Conservation (phyloP, 2,797 vertebrate species). For the Nyctibius grandis region DNA sequence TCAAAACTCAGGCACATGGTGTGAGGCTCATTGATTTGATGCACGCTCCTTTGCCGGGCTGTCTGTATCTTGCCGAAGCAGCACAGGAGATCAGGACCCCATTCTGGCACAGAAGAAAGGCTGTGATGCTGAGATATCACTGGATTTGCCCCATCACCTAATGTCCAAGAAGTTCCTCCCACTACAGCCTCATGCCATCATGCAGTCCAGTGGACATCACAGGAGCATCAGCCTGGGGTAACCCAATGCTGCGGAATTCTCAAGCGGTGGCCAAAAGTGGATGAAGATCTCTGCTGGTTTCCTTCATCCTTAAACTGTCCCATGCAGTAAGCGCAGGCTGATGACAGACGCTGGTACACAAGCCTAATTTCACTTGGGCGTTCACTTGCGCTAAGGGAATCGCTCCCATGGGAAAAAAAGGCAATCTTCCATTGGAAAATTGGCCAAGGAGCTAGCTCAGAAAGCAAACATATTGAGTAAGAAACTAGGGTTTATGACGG, state of each 20-base stretch:
- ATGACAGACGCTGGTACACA: not conserved
- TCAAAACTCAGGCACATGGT: not conserved
- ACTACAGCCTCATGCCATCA: not conserved
- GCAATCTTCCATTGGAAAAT: slow-evolving; percentile 8
- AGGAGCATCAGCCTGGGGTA: not conserved
- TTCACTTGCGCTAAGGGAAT: slow-evolving; percentile 7
- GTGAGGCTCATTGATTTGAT: not conserved
- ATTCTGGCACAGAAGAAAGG: not conserved
- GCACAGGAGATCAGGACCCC: not conserved
- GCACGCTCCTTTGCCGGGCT: not conserved
- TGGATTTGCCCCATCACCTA: not conserved
- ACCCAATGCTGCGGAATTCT: rapidly evolving
- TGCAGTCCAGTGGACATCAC: not conserved
- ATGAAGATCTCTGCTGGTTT: not conserved
- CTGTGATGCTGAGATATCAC: not conserved
- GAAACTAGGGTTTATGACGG: slow-evolving; percentile 32
- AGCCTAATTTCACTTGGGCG: not conserved
- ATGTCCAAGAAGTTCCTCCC: not conserved
- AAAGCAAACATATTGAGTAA: slow-evolving; percentile 52
- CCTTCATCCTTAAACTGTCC: not conserved
- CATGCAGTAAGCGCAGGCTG: not conserved
- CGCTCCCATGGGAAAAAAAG: not conserved
- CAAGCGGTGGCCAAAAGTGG: not conserved
- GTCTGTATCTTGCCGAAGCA: not conserved
- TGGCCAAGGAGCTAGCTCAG: slow-evolving; percentile 33